Conservation (phyloP, 1,140 invertebrate species). For the Dufourea novaeangliae region DNA sequence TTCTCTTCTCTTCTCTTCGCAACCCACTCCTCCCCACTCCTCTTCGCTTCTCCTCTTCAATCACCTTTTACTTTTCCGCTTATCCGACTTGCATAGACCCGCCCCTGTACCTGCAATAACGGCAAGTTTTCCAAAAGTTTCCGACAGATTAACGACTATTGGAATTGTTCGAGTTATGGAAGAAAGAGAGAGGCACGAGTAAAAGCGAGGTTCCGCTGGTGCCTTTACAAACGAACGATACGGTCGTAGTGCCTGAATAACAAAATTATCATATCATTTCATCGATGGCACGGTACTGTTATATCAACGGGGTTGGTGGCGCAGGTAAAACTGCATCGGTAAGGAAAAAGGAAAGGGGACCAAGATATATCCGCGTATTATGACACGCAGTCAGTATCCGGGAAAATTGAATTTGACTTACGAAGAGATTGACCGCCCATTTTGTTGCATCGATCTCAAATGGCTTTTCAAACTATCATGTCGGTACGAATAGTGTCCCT, state of each 20-base stretch:
- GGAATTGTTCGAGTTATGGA: constrained; percentile 76
- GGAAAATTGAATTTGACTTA: constrained; percentile 69
- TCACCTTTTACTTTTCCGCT: constrained; percentile 42
- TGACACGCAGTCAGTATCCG: constrained; percentile 63
- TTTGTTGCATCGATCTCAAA: constrained; percentile 13
- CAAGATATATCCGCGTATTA: no score
- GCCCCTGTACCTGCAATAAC: constrained; percentile 75
- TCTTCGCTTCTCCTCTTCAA: background rate
- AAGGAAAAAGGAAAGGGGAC: background rate
- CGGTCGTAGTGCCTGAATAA: background rate
- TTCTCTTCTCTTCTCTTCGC: no score
- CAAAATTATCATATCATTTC: no score
- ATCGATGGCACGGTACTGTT: background rate
- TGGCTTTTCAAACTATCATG: background rate
- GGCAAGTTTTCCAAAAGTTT: constrained; percentile 76
- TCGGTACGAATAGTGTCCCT: background rate
- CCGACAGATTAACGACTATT: constrained; percentile 78
- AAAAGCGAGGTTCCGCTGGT: background rate
- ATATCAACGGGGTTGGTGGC: background rate
- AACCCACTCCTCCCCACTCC: background rate
- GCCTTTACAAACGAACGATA: background rate
- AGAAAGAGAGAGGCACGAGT: constrained; percentile 24
- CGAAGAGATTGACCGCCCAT: constrained; percentile 53
- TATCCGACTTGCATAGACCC: constrained; percentile 49
- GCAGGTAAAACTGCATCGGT: no score